These are phyloP conservation scores for Monodelphis domestica DNA, from an alignment of 2,797 vertebrate genomes.

Conservation along the genomic window DNA sequence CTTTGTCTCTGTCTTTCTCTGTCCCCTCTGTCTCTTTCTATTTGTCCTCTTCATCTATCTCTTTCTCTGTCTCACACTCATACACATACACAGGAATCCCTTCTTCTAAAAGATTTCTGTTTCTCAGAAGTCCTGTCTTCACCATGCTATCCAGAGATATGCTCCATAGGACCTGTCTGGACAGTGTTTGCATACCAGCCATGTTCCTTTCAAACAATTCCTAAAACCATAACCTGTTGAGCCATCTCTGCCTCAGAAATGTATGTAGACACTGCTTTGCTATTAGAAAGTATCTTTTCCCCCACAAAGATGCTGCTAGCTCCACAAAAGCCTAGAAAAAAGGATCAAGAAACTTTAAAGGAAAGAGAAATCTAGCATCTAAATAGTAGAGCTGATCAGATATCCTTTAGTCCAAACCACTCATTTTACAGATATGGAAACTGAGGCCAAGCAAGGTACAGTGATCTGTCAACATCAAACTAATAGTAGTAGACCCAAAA, in stretches of 20 bases:
- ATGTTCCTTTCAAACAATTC: constrained; percentile 21
- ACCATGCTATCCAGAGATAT: neutral
- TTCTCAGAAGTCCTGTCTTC: neutral
- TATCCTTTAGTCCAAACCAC: neutral
- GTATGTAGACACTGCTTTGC: neutral
- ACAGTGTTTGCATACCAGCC: constrained; percentile 18
- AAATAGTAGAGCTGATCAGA: neutral
- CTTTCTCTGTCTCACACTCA: neutral
- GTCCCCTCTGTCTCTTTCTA: neutral
- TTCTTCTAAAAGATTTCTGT: constrained; percentile 8
- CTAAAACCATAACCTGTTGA: constrained; percentile 21
- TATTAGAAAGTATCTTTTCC: neutral
- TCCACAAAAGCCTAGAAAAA: constrained; percentile 15
- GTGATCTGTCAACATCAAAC: neutral
- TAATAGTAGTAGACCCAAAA: neutral
- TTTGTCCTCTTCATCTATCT: neutral
- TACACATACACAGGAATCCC: neutral
- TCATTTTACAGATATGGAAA: neutral
- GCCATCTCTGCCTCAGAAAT: neutral
- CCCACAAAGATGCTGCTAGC: neutral
- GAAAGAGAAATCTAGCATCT: neutral
- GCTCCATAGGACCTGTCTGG: neutral
- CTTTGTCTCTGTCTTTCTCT: neutral
- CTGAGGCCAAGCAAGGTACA: neutral
- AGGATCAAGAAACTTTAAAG: constrained; percentile 17